Evolutionary conservation across 2,797 vertebrate genomes (phyloP), one percentile per base, ranked within the genome.

Genomic region (Margarornis squamiger): DNA sequence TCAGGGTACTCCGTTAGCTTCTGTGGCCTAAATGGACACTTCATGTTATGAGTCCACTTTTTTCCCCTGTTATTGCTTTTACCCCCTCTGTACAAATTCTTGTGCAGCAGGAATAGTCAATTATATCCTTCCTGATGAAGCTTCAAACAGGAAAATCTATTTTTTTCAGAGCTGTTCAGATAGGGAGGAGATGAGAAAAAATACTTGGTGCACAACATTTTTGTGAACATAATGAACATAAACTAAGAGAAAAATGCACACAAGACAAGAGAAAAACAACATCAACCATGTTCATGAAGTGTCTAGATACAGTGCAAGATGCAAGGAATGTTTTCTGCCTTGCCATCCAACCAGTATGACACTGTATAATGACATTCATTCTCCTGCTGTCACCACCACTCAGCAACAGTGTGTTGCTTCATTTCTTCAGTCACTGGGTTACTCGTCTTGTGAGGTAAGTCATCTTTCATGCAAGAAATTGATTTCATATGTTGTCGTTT

Each of bases 311-410:
- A 55, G 34, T 38, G 20, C 29, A 87, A 75, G 57, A 71, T 29
- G 29, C 92, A 38, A 68, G 52, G 9, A 67, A 32, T 71, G 36
- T 71, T 85, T 93, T 74, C 65, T 81, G 18, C 67, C 72, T 57
- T 65, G 32, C 52, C 36, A 34, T 30, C 26, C 0, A 0, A 24
- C 14, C 27, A n/a, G 29, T 7, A 30, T 55, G 59, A 62, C 29
- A 45, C 6, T 59, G 10, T 39, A 16, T 41, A 39, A 73, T 63
- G 39, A 70, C 85, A 23, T 52, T 82, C 5, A 29, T 82, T 62
- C 34, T 84, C 12, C 54, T 59, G n/a, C 7, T 87, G 18, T 79
- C 1, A 1, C 22, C 39, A 12, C 54, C 3, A 1, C 52, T 79
- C 71, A 79, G 38, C 59, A 55, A 3, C 20, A 55, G 43, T 8